These are phyloP conservation scores for Acanthopleura granulata DNA, from an alignment of 2,888 invertebrate genomes.

Conservation along the genomic window DNA sequence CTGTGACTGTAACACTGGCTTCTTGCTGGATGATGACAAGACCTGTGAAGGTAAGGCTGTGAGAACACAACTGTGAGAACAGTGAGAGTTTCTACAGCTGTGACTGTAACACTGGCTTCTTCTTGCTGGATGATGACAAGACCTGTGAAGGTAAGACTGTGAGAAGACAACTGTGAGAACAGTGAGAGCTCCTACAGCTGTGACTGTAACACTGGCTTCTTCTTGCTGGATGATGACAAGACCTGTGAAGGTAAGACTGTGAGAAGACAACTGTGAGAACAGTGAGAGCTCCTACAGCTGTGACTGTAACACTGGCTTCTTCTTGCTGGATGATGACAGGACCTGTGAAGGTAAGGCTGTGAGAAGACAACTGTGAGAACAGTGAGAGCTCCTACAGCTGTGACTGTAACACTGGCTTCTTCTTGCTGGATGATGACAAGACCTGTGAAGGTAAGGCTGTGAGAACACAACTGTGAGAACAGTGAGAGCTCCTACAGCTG, in stretches of 20 bases:
- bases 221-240: background rate
- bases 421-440: background rate
- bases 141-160: no score
- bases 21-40: background rate
- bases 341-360: background rate
- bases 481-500: background rate
- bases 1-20: background rate
- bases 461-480: background rate
- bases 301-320: background rate
- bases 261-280: conserved; percentile 2
- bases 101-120: no score
- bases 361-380: conserved; percentile 2
- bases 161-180: no score
- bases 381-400: background rate
- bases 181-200: no score
- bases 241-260: background rate
- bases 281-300: background rate
- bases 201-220: no score
- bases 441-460: background rate
- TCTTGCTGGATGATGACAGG: background rate
- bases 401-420: background rate
- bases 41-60: background rate
- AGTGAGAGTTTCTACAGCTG: no score
- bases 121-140: no score
- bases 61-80: no score